Base-by-base conservation (phyloP, 2,888 invertebrate species). In the Stenolophus ochropezus region DNA sequence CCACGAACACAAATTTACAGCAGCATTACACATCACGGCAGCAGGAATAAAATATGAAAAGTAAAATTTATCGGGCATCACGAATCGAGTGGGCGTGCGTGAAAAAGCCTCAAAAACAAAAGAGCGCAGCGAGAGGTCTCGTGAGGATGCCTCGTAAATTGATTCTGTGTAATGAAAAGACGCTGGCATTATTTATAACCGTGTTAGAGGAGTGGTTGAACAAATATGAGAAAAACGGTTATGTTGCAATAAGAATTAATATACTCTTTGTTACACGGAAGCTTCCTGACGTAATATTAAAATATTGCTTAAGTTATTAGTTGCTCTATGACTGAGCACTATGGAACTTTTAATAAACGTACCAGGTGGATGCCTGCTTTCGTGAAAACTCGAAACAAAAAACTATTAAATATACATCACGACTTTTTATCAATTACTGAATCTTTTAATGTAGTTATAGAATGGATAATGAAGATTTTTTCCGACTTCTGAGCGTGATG, bases 1-100 rank as follows among this genome's bases (percentile, higher is more conserved):
- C 51, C 78, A 69, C 69, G 78, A 78, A 69, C 71, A 79, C 20
- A 73, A 80, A 80, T 80, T 80, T 80, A 80, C 80, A 80, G 27
- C 73, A 58, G 56, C 18, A 80, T 73, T 73, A 73, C 56, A 73
- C 56, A 79, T 47, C 77, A 77, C 77, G 53, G 51, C 53, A 58
- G 73, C 47, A 16, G 14, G 51, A 53, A 73, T 73, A 73, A 80
- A 80, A 80, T 80, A 80, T 80, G 73, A 80, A 80, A 80, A 20
- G 27, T 49, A 73, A 79, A 79, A 79, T 79, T 65, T 79, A 79
- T 79, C 27, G 65, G 80, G 71, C 56, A 73, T 80, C 80, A 42
- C 58, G 58, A 58, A 23, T 21, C 73, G 20, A 80, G 80, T 73
- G 42, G 80, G 80, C 58, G 80, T 73, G 80, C 73, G 79, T 78